phyloP scores from a whole-genome alignment of 2,797 vertebrate species.

The Manis javanica region DNA sequence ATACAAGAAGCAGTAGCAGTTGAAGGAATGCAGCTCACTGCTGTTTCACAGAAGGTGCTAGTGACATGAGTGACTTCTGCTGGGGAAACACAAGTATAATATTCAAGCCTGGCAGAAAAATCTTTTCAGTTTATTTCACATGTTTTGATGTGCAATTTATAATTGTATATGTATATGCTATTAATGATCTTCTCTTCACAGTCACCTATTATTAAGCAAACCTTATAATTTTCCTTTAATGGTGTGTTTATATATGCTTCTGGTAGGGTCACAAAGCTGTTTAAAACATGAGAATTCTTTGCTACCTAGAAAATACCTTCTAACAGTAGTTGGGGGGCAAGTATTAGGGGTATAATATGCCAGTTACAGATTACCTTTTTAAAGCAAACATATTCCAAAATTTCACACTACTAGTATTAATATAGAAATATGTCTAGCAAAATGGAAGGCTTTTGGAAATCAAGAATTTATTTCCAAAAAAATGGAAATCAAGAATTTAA shows the following conservation, averaged over 20 bases:
- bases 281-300: slow-evolving; percentile 46
- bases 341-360: background rate
- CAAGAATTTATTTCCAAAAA: slow-evolving; percentile 28
- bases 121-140: slow-evolving; percentile 62
- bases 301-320: slow-evolving; percentile 53
- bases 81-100: slow-evolving; percentile 5
- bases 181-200: slow-evolving; percentile 62
- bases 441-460: slow-evolving; percentile 36
- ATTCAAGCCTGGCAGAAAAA: slow-evolving; percentile 43
- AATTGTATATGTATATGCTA: slow-evolving; percentile 30
- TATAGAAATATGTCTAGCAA: slow-evolving; percentile 1
- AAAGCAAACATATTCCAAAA: slow-evolving; percentile 40
- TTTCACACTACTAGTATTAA: slow-evolving; percentile 1
- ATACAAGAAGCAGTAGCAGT: background rate
- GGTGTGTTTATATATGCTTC: slow-evolving; percentile 53
- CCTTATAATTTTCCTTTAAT: slow-evolving; percentile 61
- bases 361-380: slow-evolving; percentile 12
- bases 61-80: slow-evolving; percentile 20
- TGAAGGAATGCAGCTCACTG: background rate
- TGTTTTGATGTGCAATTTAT: slow-evolving; percentile 60
- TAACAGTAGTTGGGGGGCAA: background rate
- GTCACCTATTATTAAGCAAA: slow-evolving; percentile 59
- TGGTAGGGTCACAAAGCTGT: slow-evolving; percentile 11
- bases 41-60: slow-evolving; percentile 30
- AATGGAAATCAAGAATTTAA: slow-evolving; percentile 54